Base-by-base conservation (phyloP, 2,113 vertebrate genomes). In the Tachuris rubrigastra region DNA sequence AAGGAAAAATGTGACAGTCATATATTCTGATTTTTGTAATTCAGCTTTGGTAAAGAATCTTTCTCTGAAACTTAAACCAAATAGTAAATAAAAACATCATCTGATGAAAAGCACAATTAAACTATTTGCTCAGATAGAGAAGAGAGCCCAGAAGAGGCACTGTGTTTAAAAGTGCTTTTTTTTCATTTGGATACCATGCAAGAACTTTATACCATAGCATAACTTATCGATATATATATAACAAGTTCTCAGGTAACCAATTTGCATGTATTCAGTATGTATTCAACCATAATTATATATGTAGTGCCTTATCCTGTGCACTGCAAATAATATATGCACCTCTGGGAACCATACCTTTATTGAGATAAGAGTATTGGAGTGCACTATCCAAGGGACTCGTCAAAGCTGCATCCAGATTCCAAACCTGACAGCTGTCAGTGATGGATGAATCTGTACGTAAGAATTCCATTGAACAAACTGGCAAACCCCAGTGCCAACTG, bases 321-420 rank as follows among this genome's bases (percentile, higher is more conserved):
- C 35, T 72, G 85, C 46, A 41, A 22, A 50, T 72, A 39, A 31
- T 30, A 15, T 2, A 39, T 24, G 5, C 14, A 49, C 6, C 39
- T 84, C 39, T 37, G 31, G 42, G 20, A 79, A 8, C 19, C 3
- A 5, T 22, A 19, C 7, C 14, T 74, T 69, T 50, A 31, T 6
- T n/a, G 30, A 63, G 49, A 9, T 24, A 42, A 25, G 62, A 58
- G 37, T 49, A 16, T 12, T 41, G 68, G 35, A 60, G 30, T 2
- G 0, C 13, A 4, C 30, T 68, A 1, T 87, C 35, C 47, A 44
- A 2, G 1, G 35, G 22, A 46, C 33, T 76, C 5, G 0, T 50
- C 63, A 23, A n/a, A 68, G 44, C 53, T 44, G 42, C 67, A 27
- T n/a, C 28, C 28, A 21, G 28, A 24, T 72, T 33, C 62, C 77